phyloP scores from a whole-genome alignment of 2,113 vertebrate genomes.

The Megaceryle torquata region DNA sequence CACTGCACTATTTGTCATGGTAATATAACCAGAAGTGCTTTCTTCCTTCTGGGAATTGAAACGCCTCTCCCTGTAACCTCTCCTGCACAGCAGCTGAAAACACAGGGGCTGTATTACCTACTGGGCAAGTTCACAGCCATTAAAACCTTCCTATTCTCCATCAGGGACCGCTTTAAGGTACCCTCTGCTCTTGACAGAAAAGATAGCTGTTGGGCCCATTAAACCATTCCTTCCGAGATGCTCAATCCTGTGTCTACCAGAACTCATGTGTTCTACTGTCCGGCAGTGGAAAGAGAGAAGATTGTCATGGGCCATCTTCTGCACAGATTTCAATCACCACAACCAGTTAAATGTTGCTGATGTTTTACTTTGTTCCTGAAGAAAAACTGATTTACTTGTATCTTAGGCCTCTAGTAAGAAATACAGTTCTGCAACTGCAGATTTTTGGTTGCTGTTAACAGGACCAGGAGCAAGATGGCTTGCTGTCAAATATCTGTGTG shows the following conservation, averaged over 20 bases:
- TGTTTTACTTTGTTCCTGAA: background rate
- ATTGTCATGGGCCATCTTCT: background rate
- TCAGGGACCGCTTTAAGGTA: background rate
- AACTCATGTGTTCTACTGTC: background rate
- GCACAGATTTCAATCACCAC: background rate
- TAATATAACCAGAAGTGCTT: slow-evolving; percentile 58
- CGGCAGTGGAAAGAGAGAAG: background rate
- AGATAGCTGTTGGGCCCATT: background rate
- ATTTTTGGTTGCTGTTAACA: background rate
- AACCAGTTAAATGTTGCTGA: background rate
- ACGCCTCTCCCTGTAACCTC: slow-evolving; percentile 15
- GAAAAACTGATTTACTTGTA: background rate
- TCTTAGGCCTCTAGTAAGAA: background rate
- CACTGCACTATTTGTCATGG: slow-evolving; percentile 43
- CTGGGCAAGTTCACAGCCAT: background rate
- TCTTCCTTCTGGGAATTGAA: slow-evolving; percentile 48
- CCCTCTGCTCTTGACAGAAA: background rate
- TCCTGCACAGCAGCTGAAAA: background rate
- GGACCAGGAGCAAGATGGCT: background rate
- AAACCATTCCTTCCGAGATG: background rate
- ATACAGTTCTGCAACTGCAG: background rate
- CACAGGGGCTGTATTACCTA: background rate
- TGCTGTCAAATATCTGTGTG: background rate
- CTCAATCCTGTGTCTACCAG: background rate
- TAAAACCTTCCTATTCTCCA: background rate